These are phyloP conservation scores for Germaria angustata DNA, from an alignment of 2,888 invertebrate genomes.

Conservation along the genomic window DNA sequence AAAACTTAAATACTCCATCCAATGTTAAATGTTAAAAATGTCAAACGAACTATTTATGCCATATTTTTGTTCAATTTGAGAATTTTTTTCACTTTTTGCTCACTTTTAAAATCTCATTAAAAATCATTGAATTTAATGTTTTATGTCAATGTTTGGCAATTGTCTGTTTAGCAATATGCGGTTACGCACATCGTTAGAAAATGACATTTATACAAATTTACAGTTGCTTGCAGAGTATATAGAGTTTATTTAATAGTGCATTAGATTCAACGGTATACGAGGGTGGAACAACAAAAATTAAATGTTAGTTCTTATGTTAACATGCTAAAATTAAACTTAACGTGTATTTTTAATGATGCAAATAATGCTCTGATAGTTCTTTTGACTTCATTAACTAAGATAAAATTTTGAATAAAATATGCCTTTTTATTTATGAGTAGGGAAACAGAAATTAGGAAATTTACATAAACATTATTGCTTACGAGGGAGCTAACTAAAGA, in stretches of 20 bases:
- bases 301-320: too few relatives aligned
- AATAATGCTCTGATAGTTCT: too few relatives aligned
- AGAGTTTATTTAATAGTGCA: neutral
- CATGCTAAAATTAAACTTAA: too few relatives aligned
- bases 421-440: too few relatives aligned
- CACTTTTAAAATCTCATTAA: slow-evolving; percentile 61
- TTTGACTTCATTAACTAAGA: too few relatives aligned
- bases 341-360: too few relatives aligned
- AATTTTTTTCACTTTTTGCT: neutral
- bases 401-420: too few relatives aligned
- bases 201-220: neutral
- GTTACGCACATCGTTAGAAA: slow-evolving; percentile 54
- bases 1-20: neutral
- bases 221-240: neutral
- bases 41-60: neutral
- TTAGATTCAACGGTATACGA: neutral
- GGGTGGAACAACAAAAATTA: neutral
- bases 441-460: too few relatives aligned
- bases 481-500: too few relatives aligned
- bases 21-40: neutral
- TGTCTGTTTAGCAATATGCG: slow-evolving; percentile 32
- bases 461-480: too few relatives aligned
- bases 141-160: slow-evolving; percentile 46
- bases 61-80: neutral
- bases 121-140: slow-evolving; percentile 62